phyloP scores from a whole-genome alignment of 2,888 invertebrate species.

The Dicyrtoma fusca region DNA sequence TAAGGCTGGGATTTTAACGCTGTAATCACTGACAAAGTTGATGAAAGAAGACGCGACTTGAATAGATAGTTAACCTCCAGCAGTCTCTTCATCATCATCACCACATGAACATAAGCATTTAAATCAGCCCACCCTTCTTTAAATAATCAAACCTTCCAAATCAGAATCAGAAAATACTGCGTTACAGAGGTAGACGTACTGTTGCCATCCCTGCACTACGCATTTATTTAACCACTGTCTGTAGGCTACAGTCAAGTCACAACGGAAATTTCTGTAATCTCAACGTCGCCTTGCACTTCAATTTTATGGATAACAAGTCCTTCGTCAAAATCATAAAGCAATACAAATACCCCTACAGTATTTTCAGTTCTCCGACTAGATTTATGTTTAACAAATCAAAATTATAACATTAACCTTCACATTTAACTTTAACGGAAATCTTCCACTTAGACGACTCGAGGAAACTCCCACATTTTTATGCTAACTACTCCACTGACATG shows the following conservation, averaged over 20 bases:
- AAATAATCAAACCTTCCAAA: conserved; percentile 1
- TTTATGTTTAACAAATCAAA: not conserved
- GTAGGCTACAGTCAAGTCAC: not conserved
- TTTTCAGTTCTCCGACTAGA: no score
- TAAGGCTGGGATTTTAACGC: no score
- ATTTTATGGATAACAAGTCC: conserved; percentile 25
- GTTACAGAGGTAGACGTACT: not conserved
- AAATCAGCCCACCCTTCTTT: not conserved
- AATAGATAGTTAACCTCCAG: conserved; percentile 21
- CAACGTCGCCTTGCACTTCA: conserved; percentile 28
- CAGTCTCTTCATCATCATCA: conserved; percentile 3
- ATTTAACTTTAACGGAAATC: conserved; percentile 18
- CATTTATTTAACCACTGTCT: not conserved
- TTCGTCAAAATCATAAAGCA: conserved; percentile 29
- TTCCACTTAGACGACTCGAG: not conserved
- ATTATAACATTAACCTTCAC: conserved; percentile 11
- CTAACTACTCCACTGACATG: no score
- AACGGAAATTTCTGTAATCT: not conserved
- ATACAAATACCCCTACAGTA: not conserved
- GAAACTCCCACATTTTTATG: conserved; percentile 3
- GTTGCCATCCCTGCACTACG: not conserved
- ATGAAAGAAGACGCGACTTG: conserved; percentile 20
- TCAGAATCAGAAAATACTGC: not conserved
- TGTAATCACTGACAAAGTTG: not conserved
- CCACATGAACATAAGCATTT: not conserved